These are phyloP conservation scores for Trachemys scripta DNA, from an alignment of 2,113 vertebrate genomes.

Conservation along the genomic window DNA sequence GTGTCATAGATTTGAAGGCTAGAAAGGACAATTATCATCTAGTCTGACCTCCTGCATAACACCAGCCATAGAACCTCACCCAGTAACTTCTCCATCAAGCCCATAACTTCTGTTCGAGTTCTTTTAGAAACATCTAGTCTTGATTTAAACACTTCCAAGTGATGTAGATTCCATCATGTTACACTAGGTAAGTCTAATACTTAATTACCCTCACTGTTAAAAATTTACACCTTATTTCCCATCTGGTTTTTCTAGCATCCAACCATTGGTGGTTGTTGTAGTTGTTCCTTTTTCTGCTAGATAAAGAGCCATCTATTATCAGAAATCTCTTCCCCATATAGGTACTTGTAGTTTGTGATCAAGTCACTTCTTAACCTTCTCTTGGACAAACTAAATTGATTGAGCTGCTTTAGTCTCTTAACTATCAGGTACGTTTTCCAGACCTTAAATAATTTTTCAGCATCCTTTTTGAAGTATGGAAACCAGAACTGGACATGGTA, in stretches of 20 bases:
- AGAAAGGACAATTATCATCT: not conserved
- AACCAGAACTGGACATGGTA: not conserved
- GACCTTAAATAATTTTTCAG: not conserved
- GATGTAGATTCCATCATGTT: not conserved
- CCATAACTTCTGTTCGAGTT: not conserved
- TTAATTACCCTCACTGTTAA: not conserved
- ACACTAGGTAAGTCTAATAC: not conserved
- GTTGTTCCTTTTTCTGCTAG: not conserved
- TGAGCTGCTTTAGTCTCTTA: not conserved
- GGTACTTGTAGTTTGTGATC: not conserved
- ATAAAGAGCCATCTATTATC: not conserved
- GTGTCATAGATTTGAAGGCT: not conserved
- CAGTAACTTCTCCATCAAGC: not conserved
- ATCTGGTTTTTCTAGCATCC: not conserved
- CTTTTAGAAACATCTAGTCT: no score
- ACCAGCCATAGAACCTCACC: not conserved
- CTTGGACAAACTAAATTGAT: not conserved
- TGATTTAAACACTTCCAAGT: no score
- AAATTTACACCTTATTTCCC: no score
- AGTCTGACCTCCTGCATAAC: not conserved
- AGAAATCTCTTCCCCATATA: not conserved
- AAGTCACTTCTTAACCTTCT: not conserved
- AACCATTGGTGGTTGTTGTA: not conserved
- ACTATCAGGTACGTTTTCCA: not conserved
- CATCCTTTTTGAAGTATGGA: not conserved